These are phyloP conservation scores for Uropetala carovei DNA, from an alignment of 2,888 invertebrate species.

Conservation along the genomic window DNA sequence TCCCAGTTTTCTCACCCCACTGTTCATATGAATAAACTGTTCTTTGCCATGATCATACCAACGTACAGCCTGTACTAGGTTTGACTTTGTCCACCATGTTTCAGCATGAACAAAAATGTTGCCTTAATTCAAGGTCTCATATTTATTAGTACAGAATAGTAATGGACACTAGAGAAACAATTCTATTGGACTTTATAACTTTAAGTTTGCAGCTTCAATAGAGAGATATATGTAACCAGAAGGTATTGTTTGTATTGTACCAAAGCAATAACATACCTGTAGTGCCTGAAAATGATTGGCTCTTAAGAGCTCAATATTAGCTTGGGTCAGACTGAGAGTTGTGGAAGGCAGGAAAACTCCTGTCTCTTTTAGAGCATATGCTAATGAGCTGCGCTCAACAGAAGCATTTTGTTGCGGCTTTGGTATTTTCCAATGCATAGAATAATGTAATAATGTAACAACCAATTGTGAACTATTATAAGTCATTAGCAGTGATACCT, in stretches of 20 bases:
- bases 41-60: constrained; percentile 45
- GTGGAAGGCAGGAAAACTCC: constrained; percentile 50
- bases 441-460: constrained; percentile 66
- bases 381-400: constrained; percentile 64
- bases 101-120: constrained; percentile 66
- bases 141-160: constrained; percentile 67
- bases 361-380: constrained; percentile 60
- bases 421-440: constrained; percentile 61
- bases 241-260: constrained; percentile 65
- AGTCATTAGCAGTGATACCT: constrained; percentile 65
- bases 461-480: constrained; percentile 67
- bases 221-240: constrained; percentile 66
- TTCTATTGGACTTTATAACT: constrained; percentile 60
- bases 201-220: constrained; percentile 67
- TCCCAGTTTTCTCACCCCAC: constrained; percentile 58
- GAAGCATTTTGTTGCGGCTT: constrained; percentile 64
- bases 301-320: constrained; percentile 65
- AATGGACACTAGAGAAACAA: constrained; percentile 65
- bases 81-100: constrained; percentile 63
- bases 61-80: constrained; percentile 57
- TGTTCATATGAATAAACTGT: constrained; percentile 51
- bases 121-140: constrained; percentile 68
- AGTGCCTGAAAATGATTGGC: constrained; percentile 68
- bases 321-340: constrained; percentile 59
- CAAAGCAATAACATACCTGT: constrained; percentile 68